Conservation (phyloP, 37 sponge, comb jelly and placozoan species). For the Halisarca cf. caerulea region DNA sequence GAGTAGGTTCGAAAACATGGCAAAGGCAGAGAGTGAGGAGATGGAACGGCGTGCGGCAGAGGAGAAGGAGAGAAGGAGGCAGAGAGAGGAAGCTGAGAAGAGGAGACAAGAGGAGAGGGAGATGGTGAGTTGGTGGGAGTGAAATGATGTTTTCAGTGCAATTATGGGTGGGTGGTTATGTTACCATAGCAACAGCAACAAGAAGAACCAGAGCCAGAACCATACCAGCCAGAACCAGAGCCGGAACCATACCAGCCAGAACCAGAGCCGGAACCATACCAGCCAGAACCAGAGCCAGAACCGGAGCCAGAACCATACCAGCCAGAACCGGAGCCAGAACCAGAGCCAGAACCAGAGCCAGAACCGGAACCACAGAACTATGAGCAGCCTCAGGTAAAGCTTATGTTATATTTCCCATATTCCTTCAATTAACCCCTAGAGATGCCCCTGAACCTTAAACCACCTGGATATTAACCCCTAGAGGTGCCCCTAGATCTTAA, state of each 20-base stretch:
- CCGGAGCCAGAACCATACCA: slow-evolving; percentile 28
- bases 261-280: slow-evolving; percentile 4
- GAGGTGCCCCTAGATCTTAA: no score
- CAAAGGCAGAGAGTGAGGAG: slow-evolving; percentile 58
- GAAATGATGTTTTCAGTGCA: background rate
- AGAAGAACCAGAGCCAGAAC: background rate
- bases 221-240: background rate
- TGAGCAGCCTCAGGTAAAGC: background rate
- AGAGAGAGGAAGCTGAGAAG: slow-evolving; percentile 25
- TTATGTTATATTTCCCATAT: background rate
- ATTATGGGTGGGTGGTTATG: no score
- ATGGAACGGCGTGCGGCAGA: slow-evolving; percentile 27
- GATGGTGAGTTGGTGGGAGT: background rate
- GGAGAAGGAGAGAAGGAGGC: slow-evolving; percentile 44
- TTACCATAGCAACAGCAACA: background rate
- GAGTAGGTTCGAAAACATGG: slow-evolving; percentile 79
- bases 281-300: slow-evolving; percentile 3
- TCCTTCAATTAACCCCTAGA: background rate
- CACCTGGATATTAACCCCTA: no score
- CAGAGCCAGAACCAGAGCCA: slow-evolving; percentile 3
- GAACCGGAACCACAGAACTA: slow-evolving; percentile 2
- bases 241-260: slow-evolving; percentile 9
- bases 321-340: slow-evolving; percentile 21
- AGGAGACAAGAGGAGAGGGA: slow-evolving; percentile 27
- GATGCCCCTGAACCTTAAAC: background rate